Evolutionary conservation across 2,888 invertebrate genomes (phyloP).

Genomic region (Hipparchia sbordonii): DNA sequence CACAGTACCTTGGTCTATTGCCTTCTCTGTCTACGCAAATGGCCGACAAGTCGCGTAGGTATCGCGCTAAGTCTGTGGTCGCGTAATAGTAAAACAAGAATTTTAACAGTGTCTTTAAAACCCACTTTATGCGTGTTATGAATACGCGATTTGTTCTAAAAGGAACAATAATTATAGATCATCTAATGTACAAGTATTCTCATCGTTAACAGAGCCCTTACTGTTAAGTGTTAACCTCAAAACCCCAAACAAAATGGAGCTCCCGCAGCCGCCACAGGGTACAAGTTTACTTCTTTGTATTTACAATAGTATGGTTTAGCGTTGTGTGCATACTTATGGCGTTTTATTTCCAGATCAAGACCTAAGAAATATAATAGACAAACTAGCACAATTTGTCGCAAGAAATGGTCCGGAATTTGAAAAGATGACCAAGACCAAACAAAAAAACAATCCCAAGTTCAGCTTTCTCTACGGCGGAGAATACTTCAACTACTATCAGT

Average conservation of each 20-base stretch:
- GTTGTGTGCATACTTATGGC: constrained; percentile 9
- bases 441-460: constrained; percentile 98
- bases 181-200: constrained; percentile 26
- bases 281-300: constrained; percentile 35
- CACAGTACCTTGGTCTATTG: too few relatives aligned
- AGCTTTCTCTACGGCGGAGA: constrained; percentile 98
- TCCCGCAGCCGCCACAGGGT: constrained; percentile 85
- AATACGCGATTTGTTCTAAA: constrained; percentile 17
- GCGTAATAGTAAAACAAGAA: constrained; percentile 8
- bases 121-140: constrained; percentile 26
- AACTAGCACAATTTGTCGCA: constrained; percentile 99
- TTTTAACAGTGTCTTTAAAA: constrained; percentile 18
- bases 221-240: constrained; percentile 71
- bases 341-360: constrained; percentile 89
- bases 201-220: constrained; percentile 23
- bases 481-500: constrained; percentile 97
- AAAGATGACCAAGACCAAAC: constrained; percentile 99
- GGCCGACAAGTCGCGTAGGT: constrained; percentile 21
- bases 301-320: background rate
- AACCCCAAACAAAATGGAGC: constrained; percentile 70
- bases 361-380: constrained; percentile 98
- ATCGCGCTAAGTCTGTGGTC: background rate
- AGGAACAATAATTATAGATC: constrained; percentile 11
- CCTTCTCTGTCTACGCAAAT: too few relatives aligned
- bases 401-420: constrained; percentile 99